Base-by-base conservation (phyloP, 2,797 vertebrate species). In the Astyanax mexicanus region DNA sequence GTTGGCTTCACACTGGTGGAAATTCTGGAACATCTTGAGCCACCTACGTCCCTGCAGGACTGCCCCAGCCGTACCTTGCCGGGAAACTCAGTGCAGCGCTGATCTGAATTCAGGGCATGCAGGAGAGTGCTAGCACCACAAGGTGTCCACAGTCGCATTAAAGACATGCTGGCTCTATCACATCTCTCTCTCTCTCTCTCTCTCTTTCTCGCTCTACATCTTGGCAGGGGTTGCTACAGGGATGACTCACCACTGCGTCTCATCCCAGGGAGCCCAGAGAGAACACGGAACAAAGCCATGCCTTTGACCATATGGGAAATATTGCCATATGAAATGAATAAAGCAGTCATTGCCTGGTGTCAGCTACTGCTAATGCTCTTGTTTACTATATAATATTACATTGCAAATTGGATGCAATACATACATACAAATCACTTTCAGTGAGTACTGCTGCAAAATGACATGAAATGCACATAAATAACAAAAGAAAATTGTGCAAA, bases 201-300 rank as follows among this genome's bases (percentile, higher is more conserved):
- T 29, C 12, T 66, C 62, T 55, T 11, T 29, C 12, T 66, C 62
- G 55, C 25, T 65, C 61, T 62, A 21, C 15, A 12, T 38, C 51
- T 27, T 27, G 19, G 21, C 12, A 29, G 42, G 66, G 42, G 15
- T 57, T 27, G 7, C 23, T 44, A 27, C 35, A 69, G 35, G n/a
- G 68, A 70, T 70, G 68, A 70, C 68, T 70, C 68, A 70, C 68
- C 64, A 70, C 51, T 57, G 68, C 23, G 64, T 35, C 64, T 67
- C 64, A 67, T 32, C 64, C 25, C 38, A 21, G 51, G 60, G 29
- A 68, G 27, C 42, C 38, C 73, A 38, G n/a, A 35, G 72, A 57
- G 42, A 35, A 58, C 19, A 17, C 51, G 3, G 27, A 35, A 27
- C 29, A 32, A 10, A 65, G 49, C 47, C 27, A 54, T 21, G 45